Conservation (phyloP, 2,888 invertebrate species). For the Fragum sueziense region DNA sequence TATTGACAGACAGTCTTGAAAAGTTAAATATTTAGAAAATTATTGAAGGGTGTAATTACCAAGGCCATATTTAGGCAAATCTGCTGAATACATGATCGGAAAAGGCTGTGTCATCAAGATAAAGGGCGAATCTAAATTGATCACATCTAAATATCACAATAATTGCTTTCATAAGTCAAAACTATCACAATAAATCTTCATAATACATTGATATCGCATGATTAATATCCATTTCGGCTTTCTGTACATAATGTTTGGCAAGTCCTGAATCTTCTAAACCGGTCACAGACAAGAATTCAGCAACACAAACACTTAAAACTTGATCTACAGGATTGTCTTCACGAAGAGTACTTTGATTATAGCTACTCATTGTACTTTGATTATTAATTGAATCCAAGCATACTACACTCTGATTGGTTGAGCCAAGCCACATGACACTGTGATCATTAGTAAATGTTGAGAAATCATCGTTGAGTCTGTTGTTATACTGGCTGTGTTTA, state of each 20-base stretch:
- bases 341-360: not conserved
- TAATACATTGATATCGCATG: constrained; percentile 63
- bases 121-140: too few species aligned
- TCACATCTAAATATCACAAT: not conserved
- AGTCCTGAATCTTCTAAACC: constrained; percentile 49
- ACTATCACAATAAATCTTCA: constrained; percentile 42
- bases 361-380: not conserved
- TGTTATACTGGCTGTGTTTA: not conserved
- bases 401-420: not conserved
- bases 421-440: not conserved
- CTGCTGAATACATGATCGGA: too few species aligned
- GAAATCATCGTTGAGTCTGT: not conserved
- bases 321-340: constrained; percentile 51
- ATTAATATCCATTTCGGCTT: constrained; percentile 63
- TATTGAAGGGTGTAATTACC: too few species aligned
- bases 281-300: constrained; percentile 65
- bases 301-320: constrained; percentile 59
- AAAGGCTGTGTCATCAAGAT: too few species aligned
- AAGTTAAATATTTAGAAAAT: too few species aligned
- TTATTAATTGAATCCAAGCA: not conserved
- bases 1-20: too few species aligned
- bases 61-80: too few species aligned
- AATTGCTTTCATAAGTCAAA: not conserved
- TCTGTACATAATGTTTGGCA: constrained; percentile 63
- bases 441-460: not conserved